Evolutionary conservation across 2,797 vertebrate species (phyloP).

Genomic region (Hemibagrus guttatus): DNA sequence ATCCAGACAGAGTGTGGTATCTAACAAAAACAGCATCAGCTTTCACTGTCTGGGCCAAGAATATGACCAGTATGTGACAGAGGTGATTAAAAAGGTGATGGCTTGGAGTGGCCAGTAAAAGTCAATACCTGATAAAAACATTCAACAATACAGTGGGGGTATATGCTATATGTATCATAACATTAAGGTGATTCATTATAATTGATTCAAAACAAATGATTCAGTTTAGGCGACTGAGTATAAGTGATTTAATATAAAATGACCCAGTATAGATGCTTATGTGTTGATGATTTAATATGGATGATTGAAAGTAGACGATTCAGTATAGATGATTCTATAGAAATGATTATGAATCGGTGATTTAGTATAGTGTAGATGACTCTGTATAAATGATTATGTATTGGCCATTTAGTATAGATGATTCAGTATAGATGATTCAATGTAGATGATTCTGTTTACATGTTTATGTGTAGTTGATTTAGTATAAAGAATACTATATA

Average conservation of each 20-base stretch:
- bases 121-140: conserved; percentile 16
- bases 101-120: conserved; percentile 27
- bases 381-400: no score
- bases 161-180: neutral
- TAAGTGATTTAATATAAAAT: neutral
- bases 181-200: neutral
- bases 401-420: neutral
- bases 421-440: neutral
- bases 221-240: neutral
- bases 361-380: neutral
- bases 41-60: conserved; percentile 40
- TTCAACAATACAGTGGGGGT: neutral
- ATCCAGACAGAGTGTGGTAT: conserved; percentile 27
- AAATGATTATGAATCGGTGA: neutral
- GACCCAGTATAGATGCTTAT: neutral
- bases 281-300: neutral
- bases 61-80: conserved; percentile 8
- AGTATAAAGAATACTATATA: neutral
- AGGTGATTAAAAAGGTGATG: conserved; percentile 28
- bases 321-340: neutral
- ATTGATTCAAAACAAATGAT: neutral
- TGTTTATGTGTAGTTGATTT: neutral
- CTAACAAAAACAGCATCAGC: conserved; percentile 26
- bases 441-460: neutral
- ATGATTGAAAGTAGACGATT: neutral